phyloP scores from a whole-genome alignment of 2,797 vertebrate genomes.

The Enteromius unitaeniatus region DNA sequence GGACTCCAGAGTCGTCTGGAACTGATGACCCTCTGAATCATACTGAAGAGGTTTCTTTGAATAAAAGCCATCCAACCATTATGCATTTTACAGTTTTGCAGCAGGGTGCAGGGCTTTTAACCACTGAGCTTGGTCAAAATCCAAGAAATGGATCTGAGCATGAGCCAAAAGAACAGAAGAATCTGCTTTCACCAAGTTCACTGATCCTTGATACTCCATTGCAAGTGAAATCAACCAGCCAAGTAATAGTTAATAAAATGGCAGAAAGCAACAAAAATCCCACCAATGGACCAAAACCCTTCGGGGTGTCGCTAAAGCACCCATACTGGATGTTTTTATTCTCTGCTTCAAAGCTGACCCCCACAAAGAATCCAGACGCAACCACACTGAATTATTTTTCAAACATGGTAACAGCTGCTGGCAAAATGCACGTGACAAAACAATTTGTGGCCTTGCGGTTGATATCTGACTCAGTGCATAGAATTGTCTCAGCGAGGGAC shows the following conservation, averaged over 20 bases:
- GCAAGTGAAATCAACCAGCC: constrained; percentile 21
- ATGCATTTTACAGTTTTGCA: constrained; percentile 65
- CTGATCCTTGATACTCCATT: constrained; percentile 43
- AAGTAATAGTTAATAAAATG: constrained; percentile 34
- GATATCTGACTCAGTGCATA: constrained; percentile 22
- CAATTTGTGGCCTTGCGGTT: background rate
- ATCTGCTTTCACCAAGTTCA: constrained; percentile 51
- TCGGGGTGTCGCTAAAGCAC: background rate
- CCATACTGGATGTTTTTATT: constrained; percentile 24
- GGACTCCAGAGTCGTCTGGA: constrained; percentile 55
- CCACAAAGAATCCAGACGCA: constrained; percentile 1
- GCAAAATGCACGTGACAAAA: constrained; percentile 41
- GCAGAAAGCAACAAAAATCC: constrained; percentile 16
- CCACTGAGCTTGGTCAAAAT: constrained; percentile 49
- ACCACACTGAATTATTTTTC: constrained; percentile 17
- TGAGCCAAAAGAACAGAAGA: constrained; percentile 25
- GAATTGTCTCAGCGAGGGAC: constrained; percentile 33
- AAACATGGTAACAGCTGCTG: constrained; percentile 25
- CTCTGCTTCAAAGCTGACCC: constrained; percentile 29
- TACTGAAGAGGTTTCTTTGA: constrained; percentile 54
- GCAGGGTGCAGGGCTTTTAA: constrained; percentile 55
- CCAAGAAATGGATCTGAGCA: constrained; percentile 26
- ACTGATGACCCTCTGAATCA: constrained; percentile 40
- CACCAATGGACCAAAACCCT: background rate
- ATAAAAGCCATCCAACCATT: constrained; percentile 58